Conservation (phyloP, 2,113 vertebrate species). For the Guaruba guarouba region DNA sequence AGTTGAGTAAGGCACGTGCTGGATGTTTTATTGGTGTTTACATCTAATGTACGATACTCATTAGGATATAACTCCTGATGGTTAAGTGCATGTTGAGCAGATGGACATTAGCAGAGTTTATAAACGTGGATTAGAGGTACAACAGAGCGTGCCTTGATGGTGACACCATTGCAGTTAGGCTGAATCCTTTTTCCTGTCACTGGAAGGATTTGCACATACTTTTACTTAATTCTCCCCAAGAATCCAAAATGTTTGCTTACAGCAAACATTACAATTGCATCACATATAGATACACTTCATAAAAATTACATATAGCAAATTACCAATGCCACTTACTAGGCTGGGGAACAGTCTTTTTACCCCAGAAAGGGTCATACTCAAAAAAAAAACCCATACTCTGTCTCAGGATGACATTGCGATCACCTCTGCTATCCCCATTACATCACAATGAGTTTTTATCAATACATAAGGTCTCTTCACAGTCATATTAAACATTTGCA, state of each 20-base stretch:
- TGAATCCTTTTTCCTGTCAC: not conserved
- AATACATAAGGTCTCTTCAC: not conserved
- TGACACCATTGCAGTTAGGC: not conserved
- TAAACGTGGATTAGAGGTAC: not conserved
- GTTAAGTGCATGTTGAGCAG: not conserved
- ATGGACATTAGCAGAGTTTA: not conserved
- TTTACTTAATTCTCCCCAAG: not conserved
- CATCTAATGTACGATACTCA: not conserved
- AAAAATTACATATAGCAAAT: not conserved
- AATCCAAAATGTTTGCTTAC: not conserved
- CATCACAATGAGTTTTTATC: not conserved
- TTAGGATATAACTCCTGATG: accelerated
- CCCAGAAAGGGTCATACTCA: not conserved
- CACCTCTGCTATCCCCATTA: not conserved
- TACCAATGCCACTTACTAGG: not conserved
- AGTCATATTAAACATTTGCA: not conserved
- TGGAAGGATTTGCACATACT: not conserved
- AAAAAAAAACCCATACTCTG: accelerated
- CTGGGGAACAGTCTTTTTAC: not conserved
- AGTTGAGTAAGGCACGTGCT: not conserved
- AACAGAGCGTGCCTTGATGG: not conserved
- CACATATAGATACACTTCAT: not conserved
- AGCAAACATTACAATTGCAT: not conserved
- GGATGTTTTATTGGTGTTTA: not conserved
- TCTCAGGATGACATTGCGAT: not conserved